phyloP scores from a whole-genome alignment of 2,888 invertebrate species.

The Patella depressa region DNA sequence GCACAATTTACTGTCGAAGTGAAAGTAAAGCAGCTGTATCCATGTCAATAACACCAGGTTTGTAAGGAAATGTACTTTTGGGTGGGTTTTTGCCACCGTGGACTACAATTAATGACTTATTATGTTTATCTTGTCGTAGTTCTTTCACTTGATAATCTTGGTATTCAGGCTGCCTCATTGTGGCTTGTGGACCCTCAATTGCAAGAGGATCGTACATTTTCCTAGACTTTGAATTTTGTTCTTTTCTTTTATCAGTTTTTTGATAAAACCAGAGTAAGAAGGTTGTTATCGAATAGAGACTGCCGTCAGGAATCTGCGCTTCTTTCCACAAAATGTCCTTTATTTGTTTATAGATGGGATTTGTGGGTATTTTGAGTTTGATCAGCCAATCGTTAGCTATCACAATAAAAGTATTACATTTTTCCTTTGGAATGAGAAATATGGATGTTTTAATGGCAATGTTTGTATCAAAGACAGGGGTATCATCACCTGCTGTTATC shows the following conservation, averaged over 20 bases:
- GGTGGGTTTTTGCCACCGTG: not conserved
- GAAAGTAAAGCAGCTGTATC: constrained; percentile 2
- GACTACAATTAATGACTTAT: not conserved
- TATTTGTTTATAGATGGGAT: constrained; percentile 46
- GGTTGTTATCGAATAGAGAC: constrained; percentile 56
- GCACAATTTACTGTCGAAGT: not conserved
- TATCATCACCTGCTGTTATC: constrained; percentile 40
- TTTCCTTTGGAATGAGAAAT: constrained; percentile 45
- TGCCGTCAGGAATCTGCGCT: constrained; percentile 50
- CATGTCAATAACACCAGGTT: not conserved
- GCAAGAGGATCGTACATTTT: not conserved
- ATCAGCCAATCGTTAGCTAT: constrained; percentile 48
- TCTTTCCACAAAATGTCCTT: constrained; percentile 52
- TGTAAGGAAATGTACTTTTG: not conserved
- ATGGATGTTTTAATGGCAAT: constrained; percentile 53
- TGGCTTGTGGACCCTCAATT: not conserved
- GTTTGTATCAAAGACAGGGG: constrained; percentile 48
- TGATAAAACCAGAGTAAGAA: constrained; percentile 59
- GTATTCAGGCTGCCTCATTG: not conserved
- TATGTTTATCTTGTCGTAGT: not conserved
- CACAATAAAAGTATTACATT: constrained; percentile 48
- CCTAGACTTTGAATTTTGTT: not conserved
- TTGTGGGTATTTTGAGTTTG: constrained; percentile 48
- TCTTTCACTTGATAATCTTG: not conserved
- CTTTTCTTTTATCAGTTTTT: constrained; percentile 32